Percentiles rank a stretch among this genome's conserved stretches.
Conservation (phyloP, 2,113 vertebrate species). For the Falcunculus frontatus region DNA sequence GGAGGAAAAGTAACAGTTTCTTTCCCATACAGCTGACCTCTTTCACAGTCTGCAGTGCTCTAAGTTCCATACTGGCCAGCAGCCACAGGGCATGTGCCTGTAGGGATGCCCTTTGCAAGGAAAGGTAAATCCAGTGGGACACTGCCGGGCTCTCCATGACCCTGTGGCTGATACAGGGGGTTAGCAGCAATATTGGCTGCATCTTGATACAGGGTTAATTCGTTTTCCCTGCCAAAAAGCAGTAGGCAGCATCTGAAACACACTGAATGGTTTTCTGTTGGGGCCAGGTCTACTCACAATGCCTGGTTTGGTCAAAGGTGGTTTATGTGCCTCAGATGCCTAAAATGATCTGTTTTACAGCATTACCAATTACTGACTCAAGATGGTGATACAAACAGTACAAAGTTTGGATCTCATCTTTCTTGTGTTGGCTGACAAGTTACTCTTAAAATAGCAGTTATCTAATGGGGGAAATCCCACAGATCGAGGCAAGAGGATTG, state of each 20-base stretch:
- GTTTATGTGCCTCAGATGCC: slow-evolving; percentile 7
- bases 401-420: slow-evolving; percentile 64
- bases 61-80: background rate
- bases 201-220: background rate
- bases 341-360: slow-evolving; percentile 53
- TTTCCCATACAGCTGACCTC: background rate
- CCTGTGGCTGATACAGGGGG: background rate
- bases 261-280: background rate
- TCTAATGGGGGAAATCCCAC: slow-evolving; percentile 60
- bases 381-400: slow-evolving; percentile 68
- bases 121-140: background rate
- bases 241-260: background rate
- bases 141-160: background rate
- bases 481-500: slow-evolving; percentile 6
- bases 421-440: slow-evolving; percentile 17
- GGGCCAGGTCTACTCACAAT: background rate
- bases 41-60: slow-evolving; percentile 24
- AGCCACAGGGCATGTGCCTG: background rate
- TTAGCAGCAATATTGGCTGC: background rate
- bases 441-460: slow-evolving; percentile 69
- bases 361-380: slow-evolving; percentile 69
- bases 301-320: background rate
- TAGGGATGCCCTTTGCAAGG: background rate
- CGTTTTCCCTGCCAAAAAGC: background rate
- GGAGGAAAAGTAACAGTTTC: slow-evolving; percentile 13